phyloP scores from a whole-genome alignment of 2,113 vertebrate genomes.

The Eonycteris spelaea region DNA sequence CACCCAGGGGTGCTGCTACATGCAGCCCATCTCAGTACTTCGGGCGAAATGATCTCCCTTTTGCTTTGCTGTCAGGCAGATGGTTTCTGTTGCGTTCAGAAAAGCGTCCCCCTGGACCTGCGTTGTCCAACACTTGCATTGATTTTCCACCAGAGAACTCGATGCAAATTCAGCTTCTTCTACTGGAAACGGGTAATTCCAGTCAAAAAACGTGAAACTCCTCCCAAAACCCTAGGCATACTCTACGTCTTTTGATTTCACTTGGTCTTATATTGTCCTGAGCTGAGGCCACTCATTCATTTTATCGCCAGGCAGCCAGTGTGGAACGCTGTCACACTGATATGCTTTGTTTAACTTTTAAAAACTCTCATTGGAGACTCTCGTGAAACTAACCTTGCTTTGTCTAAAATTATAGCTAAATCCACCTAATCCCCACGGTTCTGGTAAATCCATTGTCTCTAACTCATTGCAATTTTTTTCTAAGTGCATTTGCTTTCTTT shows the following conservation, averaged over 20 bases:
- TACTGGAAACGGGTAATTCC: neutral
- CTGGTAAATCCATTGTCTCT: neutral
- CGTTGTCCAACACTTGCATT: neutral
- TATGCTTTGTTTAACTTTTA: conserved; percentile 23
- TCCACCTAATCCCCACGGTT: neutral
- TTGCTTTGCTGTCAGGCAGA: too few relatives aligned
- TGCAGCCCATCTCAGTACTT: neutral
- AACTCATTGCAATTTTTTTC: conserved; percentile 28
- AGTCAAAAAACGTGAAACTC: neutral
- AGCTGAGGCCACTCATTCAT: neutral
- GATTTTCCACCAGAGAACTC: neutral
- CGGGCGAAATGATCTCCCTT: rapidly evolving
- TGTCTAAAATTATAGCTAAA: conserved; percentile 41
- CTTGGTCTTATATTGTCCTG: neutral
- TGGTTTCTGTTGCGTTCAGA: neutral
- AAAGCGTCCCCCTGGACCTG: neutral
- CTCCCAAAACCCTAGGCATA: neutral
- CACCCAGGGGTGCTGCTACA: rapidly evolving
- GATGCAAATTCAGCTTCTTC: neutral
- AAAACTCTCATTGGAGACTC: neutral
- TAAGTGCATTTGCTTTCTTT: conserved; percentile 33
- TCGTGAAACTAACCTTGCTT: conserved; percentile 5
- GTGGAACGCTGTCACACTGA: neutral
- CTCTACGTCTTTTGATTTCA: neutral
- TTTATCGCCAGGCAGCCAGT: neutral